Conservation (phyloP, 2,113 vertebrate genomes). For the Emberiza fucata region DNA sequence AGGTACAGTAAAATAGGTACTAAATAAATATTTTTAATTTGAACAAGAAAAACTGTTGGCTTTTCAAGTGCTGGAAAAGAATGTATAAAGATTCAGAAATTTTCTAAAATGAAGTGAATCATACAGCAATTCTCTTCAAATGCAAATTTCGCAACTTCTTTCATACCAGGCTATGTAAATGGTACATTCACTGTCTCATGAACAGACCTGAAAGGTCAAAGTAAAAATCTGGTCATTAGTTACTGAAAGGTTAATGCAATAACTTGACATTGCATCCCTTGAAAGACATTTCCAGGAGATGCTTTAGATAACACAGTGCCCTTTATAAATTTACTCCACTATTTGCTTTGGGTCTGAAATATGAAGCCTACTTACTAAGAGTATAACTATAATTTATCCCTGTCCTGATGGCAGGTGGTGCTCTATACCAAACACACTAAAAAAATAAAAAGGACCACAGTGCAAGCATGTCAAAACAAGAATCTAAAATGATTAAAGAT, state of each 20-base stretch:
- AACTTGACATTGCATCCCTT: slow-evolving; percentile 30
- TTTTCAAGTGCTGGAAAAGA: not conserved
- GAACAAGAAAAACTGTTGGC: not conserved
- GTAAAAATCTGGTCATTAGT: slow-evolving; percentile 35
- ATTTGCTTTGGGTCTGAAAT: not conserved
- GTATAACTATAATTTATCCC: not conserved
- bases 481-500: not conserved
- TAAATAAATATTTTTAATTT: not conserved
- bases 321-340: slow-evolving; percentile 2
- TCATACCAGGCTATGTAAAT: slow-evolving; percentile 21
- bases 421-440: not conserved
- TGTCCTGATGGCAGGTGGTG: not conserved
- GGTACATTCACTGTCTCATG: not conserved
- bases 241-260: slow-evolving; percentile 55
- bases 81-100: not conserved
- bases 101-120: not conserved
- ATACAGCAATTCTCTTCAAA: not conserved
- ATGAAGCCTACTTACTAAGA: not conserved
- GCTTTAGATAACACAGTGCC: slow-evolving; percentile 1
- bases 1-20: not conserved
- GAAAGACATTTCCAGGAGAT: not conserved
- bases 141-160: slow-evolving; percentile 28
- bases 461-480: not conserved
- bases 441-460: not conserved
- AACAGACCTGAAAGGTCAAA: slow-evolving; percentile 46